Conservation (phyloP, 2,888 invertebrate species). For the Sisyra nigra region DNA sequence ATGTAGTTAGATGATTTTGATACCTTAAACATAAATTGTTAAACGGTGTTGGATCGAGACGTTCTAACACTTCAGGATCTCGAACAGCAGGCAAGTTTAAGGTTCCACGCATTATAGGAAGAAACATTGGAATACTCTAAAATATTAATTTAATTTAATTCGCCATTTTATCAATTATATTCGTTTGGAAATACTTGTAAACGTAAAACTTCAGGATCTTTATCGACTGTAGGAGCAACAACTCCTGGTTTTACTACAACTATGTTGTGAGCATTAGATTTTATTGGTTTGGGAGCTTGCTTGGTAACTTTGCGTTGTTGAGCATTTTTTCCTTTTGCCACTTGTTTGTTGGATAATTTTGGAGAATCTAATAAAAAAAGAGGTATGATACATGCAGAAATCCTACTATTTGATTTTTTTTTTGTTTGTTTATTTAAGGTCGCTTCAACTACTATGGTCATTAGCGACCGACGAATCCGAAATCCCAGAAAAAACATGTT, state of each 20-base stretch:
- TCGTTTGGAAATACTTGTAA: conserved; percentile 35
- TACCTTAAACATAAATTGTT: conserved; percentile 62
- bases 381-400: conserved; percentile 1
- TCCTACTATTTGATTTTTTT: too few species aligned
- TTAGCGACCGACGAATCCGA: too few species aligned
- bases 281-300: conserved; percentile 21
- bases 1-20: conserved; percentile 69
- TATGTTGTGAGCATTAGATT: conserved; percentile 50
- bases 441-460: too few species aligned
- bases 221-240: conserved; percentile 41
- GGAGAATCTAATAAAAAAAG: conserved; percentile 56
- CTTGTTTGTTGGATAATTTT: conserved; percentile 49
- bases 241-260: conserved; percentile 60
- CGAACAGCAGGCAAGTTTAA: conserved; percentile 69
- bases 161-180: neutral
- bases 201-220: conserved; percentile 58
- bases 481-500: too few species aligned
- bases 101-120: conserved; percentile 84
- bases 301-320: conserved; percentile 21
- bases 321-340: conserved; percentile 20
- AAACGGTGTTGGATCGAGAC: conserved; percentile 43
- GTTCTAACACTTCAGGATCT: conserved; percentile 77
- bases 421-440: too few species aligned
- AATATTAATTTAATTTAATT: conserved; percentile 9
- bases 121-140: conserved; percentile 74